A percentile compares a stretch with the other conserved stretches of the same genome.
phyloP scores from a whole-genome alignment of 2,113 vertebrate genomes.

The Daboia siamensis region DNA sequence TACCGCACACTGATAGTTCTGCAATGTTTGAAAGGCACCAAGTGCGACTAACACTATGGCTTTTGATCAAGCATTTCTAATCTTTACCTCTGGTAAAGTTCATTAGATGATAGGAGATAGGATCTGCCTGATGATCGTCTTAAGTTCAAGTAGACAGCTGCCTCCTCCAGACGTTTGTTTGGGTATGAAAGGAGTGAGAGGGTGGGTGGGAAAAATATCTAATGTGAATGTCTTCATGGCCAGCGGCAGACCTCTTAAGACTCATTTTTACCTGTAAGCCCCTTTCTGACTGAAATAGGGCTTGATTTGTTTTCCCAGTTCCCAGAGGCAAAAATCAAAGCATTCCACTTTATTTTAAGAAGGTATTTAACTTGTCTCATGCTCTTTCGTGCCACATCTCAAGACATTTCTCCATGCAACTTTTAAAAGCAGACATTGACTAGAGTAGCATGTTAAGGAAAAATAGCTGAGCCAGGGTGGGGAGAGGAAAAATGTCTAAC shows the following conservation, averaged over 20 bases:
- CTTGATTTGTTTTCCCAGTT: neutral
- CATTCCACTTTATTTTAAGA: constrained; percentile 46
- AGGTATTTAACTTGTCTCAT: constrained; percentile 26
- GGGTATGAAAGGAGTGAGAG: neutral
- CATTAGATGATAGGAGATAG: constrained; percentile 28
- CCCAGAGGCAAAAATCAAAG: constrained; percentile 54
- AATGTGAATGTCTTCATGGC: constrained; percentile 3
- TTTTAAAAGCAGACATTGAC: neutral
- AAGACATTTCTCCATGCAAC: constrained; percentile 28
- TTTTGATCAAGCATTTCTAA: neutral
- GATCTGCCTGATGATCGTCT: constrained; percentile 14
- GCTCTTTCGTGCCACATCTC: constrained; percentile 14
- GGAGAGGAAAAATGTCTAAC: neutral
- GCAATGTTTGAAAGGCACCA: neutral
- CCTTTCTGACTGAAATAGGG: constrained; percentile 18
- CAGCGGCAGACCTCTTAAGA: constrained; percentile 20
- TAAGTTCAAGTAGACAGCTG: constrained; percentile 32
- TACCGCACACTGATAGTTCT: neutral
- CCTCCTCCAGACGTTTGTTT: neutral
- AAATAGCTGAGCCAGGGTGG: neutral
- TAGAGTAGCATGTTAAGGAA: neutral
- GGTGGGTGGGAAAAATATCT: constrained; percentile 12
- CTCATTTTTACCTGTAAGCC: constrained; percentile 16
- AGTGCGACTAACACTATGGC: neutral
- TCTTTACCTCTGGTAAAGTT: constrained; percentile 10